Base-by-base conservation (phyloP, 2,888 invertebrate genomes). In the Synanthedon myopaeformis region DNA sequence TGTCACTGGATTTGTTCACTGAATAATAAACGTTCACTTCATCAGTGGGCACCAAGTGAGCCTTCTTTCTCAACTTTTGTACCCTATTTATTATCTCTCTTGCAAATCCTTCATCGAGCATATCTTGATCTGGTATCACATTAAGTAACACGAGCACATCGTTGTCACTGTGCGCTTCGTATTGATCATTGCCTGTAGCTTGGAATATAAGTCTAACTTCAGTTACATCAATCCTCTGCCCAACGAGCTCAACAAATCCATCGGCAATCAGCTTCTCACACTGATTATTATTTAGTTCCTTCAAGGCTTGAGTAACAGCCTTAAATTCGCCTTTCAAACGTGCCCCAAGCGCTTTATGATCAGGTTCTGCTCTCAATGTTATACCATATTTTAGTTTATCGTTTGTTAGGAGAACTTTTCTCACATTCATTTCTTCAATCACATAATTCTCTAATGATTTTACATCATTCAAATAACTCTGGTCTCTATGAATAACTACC, bases 31-130 rank as follows among this genome's bases (percentile, higher is more conserved):
- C 93, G 49, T 91, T 89, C 4, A 98, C 96, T 58, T 93, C 92
- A 81, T 99, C 98, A 0, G 96, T 94, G 0, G 98, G 98, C 19
- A 97, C 93, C 42, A 98, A 89, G 66, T 94, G 93, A 0, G 95
- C 97, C 83, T 97, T 97, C 82, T 99, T 99, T 56, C 99, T 89
- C 11, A 99, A 88, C 77, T 97, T 98, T 76, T 99, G 99, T 41
- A 99, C 91, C 54, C 99, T 91, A 75, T 99, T 99, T 56, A 98
- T 95, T 23, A 99, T 92, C 85, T 99, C 99, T 56, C 99, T 90
- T 0, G 98, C 96, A 59, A 95, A 90, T 8, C 99, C 99, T 88
- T 99, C 99, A 70, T 98, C 95, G 58, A 95, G 89, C 92, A 98
- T 93, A 28, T 93, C 91, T 69, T 95, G 93, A 74, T 97, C 97